phyloP scores from a whole-genome alignment of 2,888 invertebrate species.

The Cenopis cana region DNA sequence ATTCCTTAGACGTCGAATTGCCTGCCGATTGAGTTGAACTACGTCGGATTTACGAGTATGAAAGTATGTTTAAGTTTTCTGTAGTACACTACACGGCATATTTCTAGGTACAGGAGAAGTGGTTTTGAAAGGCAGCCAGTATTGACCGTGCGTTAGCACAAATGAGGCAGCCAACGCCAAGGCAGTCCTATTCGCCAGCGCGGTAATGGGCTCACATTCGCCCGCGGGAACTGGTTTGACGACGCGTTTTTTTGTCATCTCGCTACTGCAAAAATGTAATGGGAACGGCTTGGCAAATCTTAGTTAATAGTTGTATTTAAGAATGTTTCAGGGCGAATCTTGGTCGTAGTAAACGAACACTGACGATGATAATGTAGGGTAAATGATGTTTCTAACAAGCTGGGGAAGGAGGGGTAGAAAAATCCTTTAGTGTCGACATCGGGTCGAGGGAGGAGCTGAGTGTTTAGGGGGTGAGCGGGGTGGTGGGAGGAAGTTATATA shows the following conservation, averaged over 20 bases:
- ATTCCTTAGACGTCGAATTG: not conserved
- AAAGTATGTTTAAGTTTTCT: constrained; percentile 17
- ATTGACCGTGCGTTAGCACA: constrained; percentile 35
- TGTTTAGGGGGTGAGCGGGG: constrained; percentile 75
- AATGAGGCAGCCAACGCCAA: constrained; percentile 41
- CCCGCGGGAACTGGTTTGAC: constrained; percentile 73
- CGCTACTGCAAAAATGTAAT: constrained; percentile 45
- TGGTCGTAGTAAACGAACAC: constrained; percentile 18
- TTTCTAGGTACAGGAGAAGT: constrained; percentile 1
- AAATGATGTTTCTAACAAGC: constrained; percentile 57
- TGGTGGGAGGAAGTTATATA: constrained; percentile 81
- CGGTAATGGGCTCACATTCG: constrained; percentile 57
- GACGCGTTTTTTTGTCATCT: constrained; percentile 54
- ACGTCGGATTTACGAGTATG: not conserved
- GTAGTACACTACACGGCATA: not conserved
- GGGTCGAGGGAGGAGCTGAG: constrained; percentile 70
- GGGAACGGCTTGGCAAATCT: constrained; percentile 30
- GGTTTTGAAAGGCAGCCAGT: constrained; percentile 25
- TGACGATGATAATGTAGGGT: constrained; percentile 42
- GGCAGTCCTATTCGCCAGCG: constrained; percentile 47
- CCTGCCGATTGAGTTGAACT: not conserved
- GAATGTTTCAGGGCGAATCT: constrained; percentile 17
- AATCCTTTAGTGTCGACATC: constrained; percentile 75
- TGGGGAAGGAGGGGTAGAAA: constrained; percentile 63
- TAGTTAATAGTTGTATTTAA: constrained; percentile 20